A percentile compares a stretch with the other conserved stretches of the same genome.
phyloP scores from a whole-genome alignment of 2,888 invertebrate species.

The Synanthedon vespiformis region DNA sequence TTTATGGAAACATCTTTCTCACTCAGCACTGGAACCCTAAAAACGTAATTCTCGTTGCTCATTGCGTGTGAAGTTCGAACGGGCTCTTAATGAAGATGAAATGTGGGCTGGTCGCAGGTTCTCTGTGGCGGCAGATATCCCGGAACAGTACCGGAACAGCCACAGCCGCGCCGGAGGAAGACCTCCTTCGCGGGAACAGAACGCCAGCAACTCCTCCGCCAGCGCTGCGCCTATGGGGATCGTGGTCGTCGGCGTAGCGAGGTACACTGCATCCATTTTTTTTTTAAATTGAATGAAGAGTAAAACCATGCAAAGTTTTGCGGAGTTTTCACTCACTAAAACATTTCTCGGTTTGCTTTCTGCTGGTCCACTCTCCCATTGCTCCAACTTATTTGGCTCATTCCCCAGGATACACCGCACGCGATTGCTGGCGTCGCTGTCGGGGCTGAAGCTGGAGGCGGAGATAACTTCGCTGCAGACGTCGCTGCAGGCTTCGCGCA shows the following conservation, averaged over 20 bases:
- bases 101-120: slow-evolving; percentile 47
- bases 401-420: slow-evolving; percentile 82
- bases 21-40: too few species aligned
- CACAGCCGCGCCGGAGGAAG: slow-evolving; percentile 19
- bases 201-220: slow-evolving; percentile 50
- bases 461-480: slow-evolving; percentile 92
- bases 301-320: background rate
- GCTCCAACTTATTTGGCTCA: too few species aligned
- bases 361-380: too few species aligned
- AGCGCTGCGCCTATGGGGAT: slow-evolving; percentile 77
- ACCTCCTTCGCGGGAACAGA: slow-evolving; percentile 48
- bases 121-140: slow-evolving; percentile 77
- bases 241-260: slow-evolving; percentile 85
- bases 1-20: too few species aligned
- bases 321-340: background rate
- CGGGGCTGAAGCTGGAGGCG: slow-evolving; percentile 93
- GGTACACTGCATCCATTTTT: slow-evolving; percentile 18
- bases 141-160: slow-evolving; percentile 73
- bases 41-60: too few species aligned
- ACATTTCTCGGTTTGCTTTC: too few species aligned
- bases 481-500: slow-evolving; percentile 92
- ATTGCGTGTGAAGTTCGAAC: too few species aligned
- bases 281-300: background rate
- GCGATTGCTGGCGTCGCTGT: slow-evolving; percentile 87
- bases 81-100: too few species aligned